Evolutionary conservation across 2,797 vertebrate genomes (phyloP).

Genomic region (Cottoperca gobio): DNA sequence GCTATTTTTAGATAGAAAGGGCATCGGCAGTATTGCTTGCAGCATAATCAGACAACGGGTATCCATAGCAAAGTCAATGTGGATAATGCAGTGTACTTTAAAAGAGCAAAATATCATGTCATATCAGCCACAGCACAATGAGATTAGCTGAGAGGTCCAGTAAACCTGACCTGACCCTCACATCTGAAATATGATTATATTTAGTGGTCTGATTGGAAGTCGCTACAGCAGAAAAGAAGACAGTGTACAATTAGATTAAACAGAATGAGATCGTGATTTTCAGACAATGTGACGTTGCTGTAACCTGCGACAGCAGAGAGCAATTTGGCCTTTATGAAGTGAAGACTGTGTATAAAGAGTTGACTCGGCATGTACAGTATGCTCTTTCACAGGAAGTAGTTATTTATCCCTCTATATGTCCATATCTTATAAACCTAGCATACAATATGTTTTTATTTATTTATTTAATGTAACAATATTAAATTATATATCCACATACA

Average conservation of each 20-base stretch:
- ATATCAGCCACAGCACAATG: constrained; percentile 54
- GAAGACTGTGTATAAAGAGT: background rate
- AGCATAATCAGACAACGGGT: constrained; percentile 56
- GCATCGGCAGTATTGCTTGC: constrained; percentile 45
- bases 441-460: background rate
- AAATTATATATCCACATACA: background rate
- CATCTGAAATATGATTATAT: constrained; percentile 39
- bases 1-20: constrained; percentile 64
- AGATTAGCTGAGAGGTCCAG: constrained; percentile 56
- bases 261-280: constrained; percentile 11
- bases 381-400: background rate
- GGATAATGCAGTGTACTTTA: constrained; percentile 48
- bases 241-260: background rate
- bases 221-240: constrained; percentile 1
- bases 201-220: constrained; percentile 18
- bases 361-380: background rate
- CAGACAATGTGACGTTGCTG: constrained; percentile 6
- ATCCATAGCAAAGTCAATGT: constrained; percentile 55
- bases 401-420: background rate
- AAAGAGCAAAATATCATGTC: constrained; percentile 67
- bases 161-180: constrained; percentile 52
- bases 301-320: constrained; percentile 35
- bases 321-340: constrained; percentile 23
- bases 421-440: background rate
- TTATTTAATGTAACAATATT: background rate